These are phyloP conservation scores for Caenorhabditis briggsae DNA, from an alignment of 1,140 invertebrate genomes.

Conservation along the genomic window DNA sequence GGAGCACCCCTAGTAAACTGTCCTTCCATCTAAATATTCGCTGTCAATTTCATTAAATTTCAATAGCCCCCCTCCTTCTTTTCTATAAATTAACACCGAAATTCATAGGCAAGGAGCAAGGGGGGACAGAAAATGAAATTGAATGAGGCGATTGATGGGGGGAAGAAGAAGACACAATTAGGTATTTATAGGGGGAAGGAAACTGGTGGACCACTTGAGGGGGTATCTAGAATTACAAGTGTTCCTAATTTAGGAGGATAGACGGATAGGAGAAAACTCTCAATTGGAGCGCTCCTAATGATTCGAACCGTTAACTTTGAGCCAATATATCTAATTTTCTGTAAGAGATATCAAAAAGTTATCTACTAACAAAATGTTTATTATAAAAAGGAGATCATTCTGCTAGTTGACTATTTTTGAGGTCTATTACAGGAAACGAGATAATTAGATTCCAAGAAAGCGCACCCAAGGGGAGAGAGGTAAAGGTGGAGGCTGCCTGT, in stretches of 20 bases:
- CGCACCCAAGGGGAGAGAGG: no score
- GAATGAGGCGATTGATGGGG: slow-evolving; percentile 1
- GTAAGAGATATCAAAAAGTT: no score
- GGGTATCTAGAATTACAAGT: background rate
- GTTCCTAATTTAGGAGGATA: background rate
- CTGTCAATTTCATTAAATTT: slow-evolving; percentile 45
- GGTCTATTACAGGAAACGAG: no score
- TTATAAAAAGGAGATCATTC: no score
- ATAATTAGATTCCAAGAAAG: no score
- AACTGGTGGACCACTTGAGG: background rate
- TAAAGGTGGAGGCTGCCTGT: no score
- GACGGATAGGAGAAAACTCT: background rate
- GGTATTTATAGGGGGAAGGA: slow-evolving; percentile 26
- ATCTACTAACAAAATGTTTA: no score
- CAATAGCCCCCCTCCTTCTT: background rate
- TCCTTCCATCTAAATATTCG: no score
- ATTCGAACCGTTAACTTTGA: no score
- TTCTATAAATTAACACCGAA: background rate
- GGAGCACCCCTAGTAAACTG: no score
- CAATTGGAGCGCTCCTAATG: background rate
- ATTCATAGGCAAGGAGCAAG: background rate
- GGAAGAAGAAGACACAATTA: slow-evolving; percentile 1
- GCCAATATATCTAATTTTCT: no score
- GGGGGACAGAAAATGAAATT: slow-evolving; percentile 2
- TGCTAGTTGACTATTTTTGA: no score